A percentile compares a stretch with the other conserved stretches of the same genome.
Conservation (phyloP, 2,113 vertebrate genomes). For the Halichoeres trimaculatus region DNA sequence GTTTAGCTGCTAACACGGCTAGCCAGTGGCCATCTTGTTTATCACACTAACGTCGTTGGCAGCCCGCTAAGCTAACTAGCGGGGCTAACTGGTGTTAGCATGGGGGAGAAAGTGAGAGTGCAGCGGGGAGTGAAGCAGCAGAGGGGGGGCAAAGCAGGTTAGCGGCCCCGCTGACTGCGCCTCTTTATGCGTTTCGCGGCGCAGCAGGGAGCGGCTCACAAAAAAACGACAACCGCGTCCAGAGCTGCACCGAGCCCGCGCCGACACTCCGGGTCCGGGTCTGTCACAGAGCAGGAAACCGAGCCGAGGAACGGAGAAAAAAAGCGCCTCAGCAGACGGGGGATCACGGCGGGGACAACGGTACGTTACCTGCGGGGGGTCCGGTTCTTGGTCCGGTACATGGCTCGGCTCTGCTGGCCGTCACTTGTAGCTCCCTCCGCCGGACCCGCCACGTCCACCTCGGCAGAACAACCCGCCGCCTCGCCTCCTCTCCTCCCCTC, state of each 20-base stretch:
- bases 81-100: constrained; percentile 50
- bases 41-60: constrained; percentile 44
- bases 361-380: constrained; percentile 76
- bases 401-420: constrained; percentile 68
- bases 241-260: constrained; percentile 24
- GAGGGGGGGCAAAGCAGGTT: constrained; percentile 26
- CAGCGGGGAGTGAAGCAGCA: constrained; percentile 39
- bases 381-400: constrained; percentile 76
- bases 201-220: constrained; percentile 56
- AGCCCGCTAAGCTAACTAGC: constrained; percentile 54
- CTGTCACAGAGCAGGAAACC: constrained; percentile 11
- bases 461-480: constrained; percentile 76
- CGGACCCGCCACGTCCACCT: constrained; percentile 86
- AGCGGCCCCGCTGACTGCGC: constrained; percentile 36
- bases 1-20: constrained; percentile 57
- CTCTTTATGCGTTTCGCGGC: background rate
- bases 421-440: constrained; percentile 69
- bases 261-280: constrained; percentile 18
- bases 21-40: constrained; percentile 87
- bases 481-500: constrained; percentile 75
- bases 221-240: constrained; percentile 33
- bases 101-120: constrained; percentile 60
- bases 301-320: background rate
- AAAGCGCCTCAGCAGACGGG: background rate
- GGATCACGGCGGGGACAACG: background rate